Base-by-base conservation (phyloP, 1,140 invertebrate species). In the Drosophila virilis region DNA sequence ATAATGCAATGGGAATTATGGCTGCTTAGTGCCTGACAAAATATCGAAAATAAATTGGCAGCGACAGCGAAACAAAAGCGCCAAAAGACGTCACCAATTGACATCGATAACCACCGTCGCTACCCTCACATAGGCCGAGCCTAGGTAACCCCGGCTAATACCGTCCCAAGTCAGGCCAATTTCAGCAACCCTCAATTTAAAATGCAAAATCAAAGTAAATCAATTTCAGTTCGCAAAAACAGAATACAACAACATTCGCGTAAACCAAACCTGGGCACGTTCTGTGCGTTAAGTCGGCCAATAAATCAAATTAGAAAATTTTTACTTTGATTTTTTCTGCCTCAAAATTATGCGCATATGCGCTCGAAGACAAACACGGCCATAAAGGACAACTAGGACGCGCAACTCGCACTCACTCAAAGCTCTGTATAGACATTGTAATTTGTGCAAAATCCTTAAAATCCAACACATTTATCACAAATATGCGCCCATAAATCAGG, bases 181-280 rank as follows among this genome's bases (percentile, higher is more conserved):
- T 28, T 28, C 9, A 60, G 54, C 77, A 75, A 84, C 84, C 85
- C 84, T 89, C 80, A 73, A 69, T 88, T 91, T 91, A 84, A 91
- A 91, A 91, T 91, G 88, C 83, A 84, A 91, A 91, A 91, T 91
- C 88, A 81, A 91, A 91, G 80, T 91, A 81, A 91, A 91, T 91
- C 88, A 91, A 91, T 91, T 91, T 91, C 83, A 76, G 51, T 80
- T 59, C 74, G 83, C 79, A 55, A 43, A 86, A 86, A 82, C 77
- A 58, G 8, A 85, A 40, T 81, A 82, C 75, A 58, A 35, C 86
- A 81, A 82, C 79, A 82, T 74, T 69, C 59, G 43, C 62, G 46
- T 57, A 58, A 67, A 58, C 66, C 50, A 61, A 60, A 72, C 46
- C 67, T 13, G 69, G 40, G 61, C 68, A 77, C 84, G 79, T 79